Evolutionary conservation across 2,797 vertebrate species (phyloP).

Genomic region (Characodon lateralis): DNA sequence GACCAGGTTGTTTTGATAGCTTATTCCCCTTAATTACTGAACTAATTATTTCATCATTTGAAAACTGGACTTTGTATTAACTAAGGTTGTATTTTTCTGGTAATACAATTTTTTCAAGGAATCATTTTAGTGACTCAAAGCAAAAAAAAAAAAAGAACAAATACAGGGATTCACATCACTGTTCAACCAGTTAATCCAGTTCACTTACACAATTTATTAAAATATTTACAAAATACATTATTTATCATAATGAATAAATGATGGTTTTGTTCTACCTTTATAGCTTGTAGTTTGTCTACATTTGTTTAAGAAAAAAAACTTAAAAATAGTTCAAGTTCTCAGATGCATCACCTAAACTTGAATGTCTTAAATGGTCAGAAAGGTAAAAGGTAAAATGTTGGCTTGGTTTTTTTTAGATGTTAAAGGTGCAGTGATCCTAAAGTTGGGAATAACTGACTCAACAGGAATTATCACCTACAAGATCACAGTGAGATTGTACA

Average conservation of each 20-base stretch:
- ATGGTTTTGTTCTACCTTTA: neutral
- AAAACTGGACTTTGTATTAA: neutral
- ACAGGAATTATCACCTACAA: neutral
- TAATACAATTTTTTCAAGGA: neutral
- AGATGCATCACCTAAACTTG: too few species aligned
- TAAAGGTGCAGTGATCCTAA: neutral
- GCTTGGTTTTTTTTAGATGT: neutral
- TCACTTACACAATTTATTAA: too few species aligned
- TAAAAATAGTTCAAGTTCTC: neutral
- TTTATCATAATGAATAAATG: too few species aligned
- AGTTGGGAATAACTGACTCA: neutral
- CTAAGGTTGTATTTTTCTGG: neutral
- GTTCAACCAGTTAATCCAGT: neutral
- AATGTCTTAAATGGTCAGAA: neutral
- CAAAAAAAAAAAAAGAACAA: neutral
- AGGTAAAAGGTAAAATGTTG: neutral
- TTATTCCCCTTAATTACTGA: neutral
- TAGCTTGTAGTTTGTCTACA: neutral
- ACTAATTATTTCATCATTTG: neutral
- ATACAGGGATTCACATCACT: neutral
- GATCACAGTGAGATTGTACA: neutral
- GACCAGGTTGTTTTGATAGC: neutral
- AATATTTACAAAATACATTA: too few species aligned
- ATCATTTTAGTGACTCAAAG: neutral
- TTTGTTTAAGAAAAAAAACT: neutral